Base-by-base conservation (phyloP, 1,140 invertebrate species). In the Rhopalosiphum maidis region DNA sequence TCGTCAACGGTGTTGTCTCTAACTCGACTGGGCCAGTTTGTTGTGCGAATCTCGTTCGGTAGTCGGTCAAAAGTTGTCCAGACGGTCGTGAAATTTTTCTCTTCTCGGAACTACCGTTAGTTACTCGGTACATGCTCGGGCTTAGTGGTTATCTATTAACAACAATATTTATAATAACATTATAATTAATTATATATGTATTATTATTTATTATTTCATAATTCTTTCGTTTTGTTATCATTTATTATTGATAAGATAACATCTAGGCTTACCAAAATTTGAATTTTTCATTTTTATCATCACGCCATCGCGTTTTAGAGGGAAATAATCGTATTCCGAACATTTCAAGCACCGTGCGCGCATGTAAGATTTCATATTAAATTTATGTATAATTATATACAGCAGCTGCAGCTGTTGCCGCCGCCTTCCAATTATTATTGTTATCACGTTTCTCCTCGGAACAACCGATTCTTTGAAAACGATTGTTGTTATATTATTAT, bases 241-340 rank as follows among this genome's bases (percentile, higher is more conserved):
- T 43, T 85, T 85, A 54, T 93, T 15, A 37, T 55, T 93, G 91
- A 93, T 93, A 93, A 93, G 91, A 93, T 93, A 93, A 93, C 91
- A 51, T 93, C 82, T 93, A 55, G 91, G 82, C 82, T 93, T 93
- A 93, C 91, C 91, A 93, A 93, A 93, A 93, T 93, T 93, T 93
- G 77, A 93, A 93, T 85, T 93, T 90, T 86, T 43, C n/a, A 21
- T 48, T 93, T 93, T 93, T 93, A 92, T 92, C 51, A 55, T 55
- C 22, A 18, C 23, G 7, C 15, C 54, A 68, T 90, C 37, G 25
- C 6, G 55, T 90, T 90, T 90, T 90, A 90, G 89, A 90, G 89
- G 89, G 89, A 90, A 90, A 90, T 90, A 90, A 68, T 90, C n/a
- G 41, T 89, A 55, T 89, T 89, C 48, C 18, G 21, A 89, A 89